Evolutionary conservation across 1,140 invertebrate species (phyloP), one percentile per base, ranked within the genome.

Genomic region (Parasteatoda tepidariorum): DNA sequence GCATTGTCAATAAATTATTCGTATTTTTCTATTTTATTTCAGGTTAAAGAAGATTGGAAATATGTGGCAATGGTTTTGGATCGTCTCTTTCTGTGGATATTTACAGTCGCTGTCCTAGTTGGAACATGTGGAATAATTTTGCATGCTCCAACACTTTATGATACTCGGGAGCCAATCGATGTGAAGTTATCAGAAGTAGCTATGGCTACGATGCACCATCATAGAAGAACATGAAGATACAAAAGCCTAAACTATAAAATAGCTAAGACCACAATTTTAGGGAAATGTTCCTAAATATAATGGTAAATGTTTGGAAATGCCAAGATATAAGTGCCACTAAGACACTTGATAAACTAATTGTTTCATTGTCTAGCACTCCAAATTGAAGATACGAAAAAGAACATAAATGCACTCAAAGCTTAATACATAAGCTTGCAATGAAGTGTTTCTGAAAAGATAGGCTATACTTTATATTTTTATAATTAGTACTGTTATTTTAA

Each of bases 11-110:
- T n/a, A n/a, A n/a, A n/a, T n/a, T n/a, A n/a, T n/a, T n/a, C n/a
- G n/a, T n/a, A n/a, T n/a, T n/a, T n/a, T n/a, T n/a, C n/a, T n/a
- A n/a, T 34, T 54, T 33, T 24, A 31, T 67, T 83, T 1, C 88
- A 97, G 96, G 94, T 96, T 28, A 93, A 96, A 48, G 95, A 97
- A 91, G 98, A 99, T 88, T 99, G 98, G 98, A 99, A 98, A 90
- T 99, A 97, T 88, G 96, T 99, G 83, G 98, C 98, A 1, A 99
- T 99, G 97, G 97, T 99, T 2, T 90, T 99, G 87, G 98, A 99
- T 89, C 71, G 85, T 87, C 92, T 99, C 86, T 98, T 99, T 90
- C 92, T 99, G 67, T 98, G 96, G 93, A 93, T 98, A 86, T 99
- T 99, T 91, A 95, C 97, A 87, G 91, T 96, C 86, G 95, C 96